Conservation (phyloP, 2,888 invertebrate genomes). For the Aspidiotus rigidus region DNA sequence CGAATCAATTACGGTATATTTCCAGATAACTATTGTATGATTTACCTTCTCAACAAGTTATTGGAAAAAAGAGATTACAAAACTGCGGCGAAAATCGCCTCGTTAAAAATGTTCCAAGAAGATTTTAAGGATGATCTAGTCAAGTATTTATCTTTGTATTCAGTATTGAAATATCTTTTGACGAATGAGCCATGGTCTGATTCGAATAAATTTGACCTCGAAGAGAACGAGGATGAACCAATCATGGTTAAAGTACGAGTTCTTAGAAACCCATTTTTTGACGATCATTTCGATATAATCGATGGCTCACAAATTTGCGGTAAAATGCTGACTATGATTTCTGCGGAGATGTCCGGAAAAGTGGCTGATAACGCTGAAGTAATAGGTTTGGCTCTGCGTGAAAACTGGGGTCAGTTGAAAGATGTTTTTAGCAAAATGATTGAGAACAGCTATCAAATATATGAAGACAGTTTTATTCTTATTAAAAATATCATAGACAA, state of each 20-base stretch:
- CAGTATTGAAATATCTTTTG: conserved; percentile 62
- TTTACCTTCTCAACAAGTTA: conserved; percentile 69
- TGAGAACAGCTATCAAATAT: conserved; percentile 16
- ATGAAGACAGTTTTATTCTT: conserved; percentile 36
- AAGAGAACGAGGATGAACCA: conserved; percentile 50
- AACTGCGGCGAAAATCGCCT: conserved; percentile 66
- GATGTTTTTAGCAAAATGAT: conserved; percentile 14
- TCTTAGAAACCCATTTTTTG: conserved; percentile 71
- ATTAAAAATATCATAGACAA: conserved; percentile 26
- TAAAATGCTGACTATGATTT: conserved; percentile 65
- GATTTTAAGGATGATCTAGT: conserved; percentile 65
- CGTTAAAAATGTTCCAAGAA: conserved; percentile 79
- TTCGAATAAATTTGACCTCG: conserved; percentile 13
- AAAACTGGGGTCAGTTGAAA: conserved; percentile 53
- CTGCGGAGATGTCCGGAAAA: conserved; percentile 45
- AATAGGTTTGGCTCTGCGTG: conserved; percentile 57
- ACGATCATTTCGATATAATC: conserved; percentile 80
- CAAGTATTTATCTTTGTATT: conserved; percentile 58
- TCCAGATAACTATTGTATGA: conserved; percentile 68
- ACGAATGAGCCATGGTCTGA: conserved; percentile 43
- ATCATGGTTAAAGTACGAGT: conserved; percentile 66
- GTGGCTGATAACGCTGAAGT: conserved; percentile 50
- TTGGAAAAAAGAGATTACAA: conserved; percentile 58
- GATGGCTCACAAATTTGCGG: conserved; percentile 64
- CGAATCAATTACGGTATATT: conserved; percentile 82